Evolutionary conservation across 2,797 vertebrate genomes (phyloP).

Genomic region (Poecilia gillii): DNA sequence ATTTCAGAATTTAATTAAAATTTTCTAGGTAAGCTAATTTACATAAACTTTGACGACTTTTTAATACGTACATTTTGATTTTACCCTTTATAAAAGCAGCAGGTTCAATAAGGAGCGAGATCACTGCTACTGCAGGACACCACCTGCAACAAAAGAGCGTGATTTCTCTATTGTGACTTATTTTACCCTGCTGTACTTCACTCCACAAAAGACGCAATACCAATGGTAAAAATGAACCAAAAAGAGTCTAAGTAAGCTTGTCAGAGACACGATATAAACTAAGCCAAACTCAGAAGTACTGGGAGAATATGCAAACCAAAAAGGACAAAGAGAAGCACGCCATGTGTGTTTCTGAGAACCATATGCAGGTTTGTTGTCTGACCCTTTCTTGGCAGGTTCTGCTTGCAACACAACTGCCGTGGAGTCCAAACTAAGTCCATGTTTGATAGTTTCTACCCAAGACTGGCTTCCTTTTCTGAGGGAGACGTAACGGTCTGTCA

Average conservation of each 20-base stretch:
- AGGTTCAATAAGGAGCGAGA: neutral
- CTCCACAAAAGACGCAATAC: neutral
- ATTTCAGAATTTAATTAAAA: neutral
- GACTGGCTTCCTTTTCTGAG: slow-evolving; percentile 55
- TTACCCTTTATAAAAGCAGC: neutral
- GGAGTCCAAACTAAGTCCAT: slow-evolving; percentile 40
- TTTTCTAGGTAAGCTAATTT: neutral
- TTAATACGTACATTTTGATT: neutral
- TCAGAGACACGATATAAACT: neutral
- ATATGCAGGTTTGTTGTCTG: slow-evolving; percentile 56
- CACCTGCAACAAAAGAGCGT: neutral
- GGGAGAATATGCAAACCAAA: slow-evolving; percentile 29
- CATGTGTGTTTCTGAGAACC: slow-evolving; percentile 57
- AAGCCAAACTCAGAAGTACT: slow-evolving; percentile 24
- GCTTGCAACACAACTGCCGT: slow-evolving; percentile 48
- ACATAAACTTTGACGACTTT: neutral
- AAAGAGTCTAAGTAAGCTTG: neutral
- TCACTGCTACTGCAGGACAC: neutral
- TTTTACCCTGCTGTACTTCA: neutral
- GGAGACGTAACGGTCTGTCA: slow-evolving; percentile 66
- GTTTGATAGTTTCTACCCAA: slow-evolving; percentile 54
- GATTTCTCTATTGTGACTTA: neutral
- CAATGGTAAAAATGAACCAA: neutral
- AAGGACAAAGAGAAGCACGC: slow-evolving; percentile 26
- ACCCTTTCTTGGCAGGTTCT: slow-evolving; percentile 51